Evolutionary conservation across 2,888 invertebrate species (phyloP).

Genomic region (Meloe dianella): DNA sequence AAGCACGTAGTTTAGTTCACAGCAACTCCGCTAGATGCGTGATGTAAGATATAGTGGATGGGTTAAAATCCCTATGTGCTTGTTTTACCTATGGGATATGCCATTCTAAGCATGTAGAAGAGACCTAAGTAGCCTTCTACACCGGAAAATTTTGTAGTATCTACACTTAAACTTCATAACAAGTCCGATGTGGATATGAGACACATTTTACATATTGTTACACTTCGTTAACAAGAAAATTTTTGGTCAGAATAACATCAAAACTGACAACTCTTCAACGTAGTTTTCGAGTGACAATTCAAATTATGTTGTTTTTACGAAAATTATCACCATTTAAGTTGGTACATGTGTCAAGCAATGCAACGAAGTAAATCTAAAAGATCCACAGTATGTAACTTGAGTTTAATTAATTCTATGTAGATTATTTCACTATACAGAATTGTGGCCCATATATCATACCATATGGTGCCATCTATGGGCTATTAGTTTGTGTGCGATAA

Average conservation of each 20-base stretch:
- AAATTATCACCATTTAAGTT: too few relatives aligned
- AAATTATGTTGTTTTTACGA: too few relatives aligned
- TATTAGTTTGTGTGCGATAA: slow-evolving; percentile 45
- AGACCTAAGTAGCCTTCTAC: slow-evolving; percentile 21
- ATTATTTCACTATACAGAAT: not conserved
- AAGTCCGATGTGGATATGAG: slow-evolving; percentile 9
- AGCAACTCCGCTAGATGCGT: slow-evolving; percentile 38
- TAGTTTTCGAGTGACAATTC: too few relatives aligned
- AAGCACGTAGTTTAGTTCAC: slow-evolving; percentile 39
- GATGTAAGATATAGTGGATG: slow-evolving; percentile 34
- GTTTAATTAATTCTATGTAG: slow-evolving; percentile 37
- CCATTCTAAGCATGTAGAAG: slow-evolving; percentile 33
- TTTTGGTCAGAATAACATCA: too few relatives aligned
- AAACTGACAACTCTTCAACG: too few relatives aligned
- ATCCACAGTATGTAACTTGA: slow-evolving; percentile 31
- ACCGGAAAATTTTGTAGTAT: slow-evolving; percentile 26
- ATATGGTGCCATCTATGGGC: slow-evolving; percentile 40
- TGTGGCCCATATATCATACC: slow-evolving; percentile 36
- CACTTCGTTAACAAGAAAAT: not conserved
- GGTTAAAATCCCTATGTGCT: slow-evolving; percentile 33
- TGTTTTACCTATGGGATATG: slow-evolving; percentile 38
- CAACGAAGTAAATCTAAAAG: slow-evolving; percentile 12
- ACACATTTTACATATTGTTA: not conserved
- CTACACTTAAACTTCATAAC: slow-evolving; percentile 22
- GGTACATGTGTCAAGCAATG: not conserved